Evolutionary conservation across 2,888 invertebrate genomes (phyloP).

Genomic region (Crematogaster levior): DNA sequence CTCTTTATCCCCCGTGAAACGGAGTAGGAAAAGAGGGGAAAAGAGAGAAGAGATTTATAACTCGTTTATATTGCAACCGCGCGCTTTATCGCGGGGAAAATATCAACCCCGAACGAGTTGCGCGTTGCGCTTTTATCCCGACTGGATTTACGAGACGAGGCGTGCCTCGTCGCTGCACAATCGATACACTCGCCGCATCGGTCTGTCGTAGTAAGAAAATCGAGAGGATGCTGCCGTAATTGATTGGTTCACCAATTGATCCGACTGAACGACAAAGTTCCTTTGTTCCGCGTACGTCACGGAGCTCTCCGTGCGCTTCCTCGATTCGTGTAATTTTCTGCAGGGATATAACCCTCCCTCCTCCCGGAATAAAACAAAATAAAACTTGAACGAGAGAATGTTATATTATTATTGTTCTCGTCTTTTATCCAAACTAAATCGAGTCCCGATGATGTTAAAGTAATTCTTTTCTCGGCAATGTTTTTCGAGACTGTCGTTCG

Average conservation of each 20-base stretch:
- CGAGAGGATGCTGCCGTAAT: conserved; percentile 39
- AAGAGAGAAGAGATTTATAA: conserved; percentile 37
- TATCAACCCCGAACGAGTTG: conserved; percentile 40
- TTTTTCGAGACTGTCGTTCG: neutral
- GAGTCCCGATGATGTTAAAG: neutral
- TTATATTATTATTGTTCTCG: conserved; percentile 1
- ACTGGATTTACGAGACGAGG: conserved; percentile 26
- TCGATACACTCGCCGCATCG: conserved; percentile 18
- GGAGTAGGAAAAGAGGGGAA: neutral
- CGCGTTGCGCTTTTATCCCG: conserved; percentile 31
- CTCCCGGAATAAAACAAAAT: neutral
- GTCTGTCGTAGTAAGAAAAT: conserved; percentile 23
- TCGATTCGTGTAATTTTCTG: neutral
- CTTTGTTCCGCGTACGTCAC: conserved; percentile 47
- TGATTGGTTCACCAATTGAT: conserved; percentile 46
- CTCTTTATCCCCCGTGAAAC: conserved; percentile 21
- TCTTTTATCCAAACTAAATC: neutral
- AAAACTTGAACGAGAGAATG: neutral
- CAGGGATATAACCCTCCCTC: neutral
- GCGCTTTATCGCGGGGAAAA: conserved; percentile 48
- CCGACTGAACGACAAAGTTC: conserved; percentile 31
- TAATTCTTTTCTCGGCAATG: neutral
- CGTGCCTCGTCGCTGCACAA: conserved; percentile 4
- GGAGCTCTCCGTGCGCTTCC: neutral
- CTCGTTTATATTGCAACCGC: conserved; percentile 33